phyloP scores from a whole-genome alignment of 2,888 invertebrate genomes.

The Yponomeuta evonymella region DNA sequence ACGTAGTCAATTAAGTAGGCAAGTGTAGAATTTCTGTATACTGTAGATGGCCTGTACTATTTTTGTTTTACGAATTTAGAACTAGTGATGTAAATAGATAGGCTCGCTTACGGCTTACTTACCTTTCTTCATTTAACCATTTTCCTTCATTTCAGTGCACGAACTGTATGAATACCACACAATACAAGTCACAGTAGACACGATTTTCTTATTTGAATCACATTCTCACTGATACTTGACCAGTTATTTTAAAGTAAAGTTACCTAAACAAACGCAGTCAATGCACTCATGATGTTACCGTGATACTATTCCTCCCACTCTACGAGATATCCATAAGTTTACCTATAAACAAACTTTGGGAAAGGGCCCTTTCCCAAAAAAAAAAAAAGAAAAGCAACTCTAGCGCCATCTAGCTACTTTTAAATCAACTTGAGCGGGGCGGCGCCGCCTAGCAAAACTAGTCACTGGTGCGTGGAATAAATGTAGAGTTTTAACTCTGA shows the following conservation, averaged over 20 bases:
- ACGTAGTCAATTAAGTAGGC: neutral
- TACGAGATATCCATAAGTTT: neutral
- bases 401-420: neutral
- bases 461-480: no score
- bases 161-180: neutral
- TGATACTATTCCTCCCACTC: neutral
- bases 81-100: neutral
- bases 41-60: neutral
- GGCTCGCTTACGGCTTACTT: neutral
- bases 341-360: constrained; percentile 3
- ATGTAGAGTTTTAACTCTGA: no score
- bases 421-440: neutral
- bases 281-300: constrained; percentile 3
- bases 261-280: constrained; percentile 1
- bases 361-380: neutral
- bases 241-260: neutral
- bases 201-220: neutral
- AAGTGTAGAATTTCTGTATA: neutral
- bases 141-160: neutral
- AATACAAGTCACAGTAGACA: neutral
- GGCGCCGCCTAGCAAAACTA: neutral
- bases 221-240: neutral
- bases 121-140: neutral
- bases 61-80: neutral
- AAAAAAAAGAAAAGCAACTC: no score